Conservation (phyloP, 2,797 vertebrate genomes). For the Varecia variegata region DNA sequence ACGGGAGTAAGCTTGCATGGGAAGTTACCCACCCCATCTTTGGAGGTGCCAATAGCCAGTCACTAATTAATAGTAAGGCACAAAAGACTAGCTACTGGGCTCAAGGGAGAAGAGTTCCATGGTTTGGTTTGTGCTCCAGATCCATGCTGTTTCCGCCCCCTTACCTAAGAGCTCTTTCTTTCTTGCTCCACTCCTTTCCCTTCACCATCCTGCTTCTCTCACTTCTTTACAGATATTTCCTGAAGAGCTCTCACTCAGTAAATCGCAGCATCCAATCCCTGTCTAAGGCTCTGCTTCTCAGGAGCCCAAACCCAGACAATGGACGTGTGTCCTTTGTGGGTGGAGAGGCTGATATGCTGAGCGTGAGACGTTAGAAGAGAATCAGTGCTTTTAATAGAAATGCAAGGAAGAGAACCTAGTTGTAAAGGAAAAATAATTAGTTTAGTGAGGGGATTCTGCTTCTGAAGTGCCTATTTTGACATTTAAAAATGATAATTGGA, state of each 20-base stretch:
- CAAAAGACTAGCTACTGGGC: not conserved
- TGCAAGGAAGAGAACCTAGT: not conserved
- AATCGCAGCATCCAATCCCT: not conserved
- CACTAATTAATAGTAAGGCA: not conserved
- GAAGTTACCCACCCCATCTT: not conserved
- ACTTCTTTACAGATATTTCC: not conserved
- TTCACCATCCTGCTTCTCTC: not conserved
- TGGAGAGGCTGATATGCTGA: not conserved
- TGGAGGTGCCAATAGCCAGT: not conserved
- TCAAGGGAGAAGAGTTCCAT: not conserved
- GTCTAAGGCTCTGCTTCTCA: not conserved
- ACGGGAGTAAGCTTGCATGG: not conserved
- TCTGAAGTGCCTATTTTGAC: not conserved
- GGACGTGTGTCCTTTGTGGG: not conserved
- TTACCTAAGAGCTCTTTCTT: not conserved
- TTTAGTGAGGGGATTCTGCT: not conserved
- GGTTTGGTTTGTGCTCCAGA: not conserved
- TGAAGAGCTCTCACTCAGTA: not conserved
- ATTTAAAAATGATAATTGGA: not conserved
- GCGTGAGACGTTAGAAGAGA: not conserved
- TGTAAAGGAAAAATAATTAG: not conserved
- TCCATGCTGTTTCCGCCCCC: no score
- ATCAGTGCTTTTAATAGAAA: not conserved
- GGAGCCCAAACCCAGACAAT: not conserved
- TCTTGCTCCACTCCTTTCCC: not conserved